Percentiles rank a stretch among this genome's conserved stretches.
Evolutionary conservation across 1,140 invertebrate genomes (phyloP).

Genomic region (Tetraneura akinire): DNA sequence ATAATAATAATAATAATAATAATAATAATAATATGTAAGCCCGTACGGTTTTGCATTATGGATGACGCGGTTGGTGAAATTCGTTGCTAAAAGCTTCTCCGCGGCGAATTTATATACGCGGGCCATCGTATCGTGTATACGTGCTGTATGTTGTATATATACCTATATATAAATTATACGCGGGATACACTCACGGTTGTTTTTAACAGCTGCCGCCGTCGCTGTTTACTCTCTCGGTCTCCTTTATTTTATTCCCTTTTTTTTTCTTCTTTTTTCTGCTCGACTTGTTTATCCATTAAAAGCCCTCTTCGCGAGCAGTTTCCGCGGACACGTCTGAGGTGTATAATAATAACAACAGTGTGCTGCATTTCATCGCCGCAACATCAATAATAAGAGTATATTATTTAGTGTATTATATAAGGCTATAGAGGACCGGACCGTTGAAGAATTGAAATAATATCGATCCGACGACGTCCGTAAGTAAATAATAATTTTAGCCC

Average conservation of each 20-base stretch:
- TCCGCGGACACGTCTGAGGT: neutral
- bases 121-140: neutral
- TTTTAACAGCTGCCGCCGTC: neutral
- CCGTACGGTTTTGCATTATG: constrained; percentile 40
- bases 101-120: neutral
- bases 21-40: neutral
- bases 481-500: no score
- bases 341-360: no score
- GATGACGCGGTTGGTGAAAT: constrained; percentile 19
- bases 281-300: constrained; percentile 21
- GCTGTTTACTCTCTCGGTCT: neutral
- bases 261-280: no score
- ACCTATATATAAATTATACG: no score
- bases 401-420: no score
- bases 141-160: neutral
- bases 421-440: no score
- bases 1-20: neutral
- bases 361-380: no score
- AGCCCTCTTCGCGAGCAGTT: neutral
- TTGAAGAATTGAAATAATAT: no score
- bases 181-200: neutral
- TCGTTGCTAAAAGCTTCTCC: constrained; percentile 35
- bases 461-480: no score
- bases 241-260: no score
- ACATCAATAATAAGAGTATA: no score